A percentile compares a stretch with the other conserved stretches of the same genome.
These are phyloP conservation scores for Lethrus apterus DNA, from an alignment of 1,140 invertebrate species.

Conservation along the genomic window DNA sequence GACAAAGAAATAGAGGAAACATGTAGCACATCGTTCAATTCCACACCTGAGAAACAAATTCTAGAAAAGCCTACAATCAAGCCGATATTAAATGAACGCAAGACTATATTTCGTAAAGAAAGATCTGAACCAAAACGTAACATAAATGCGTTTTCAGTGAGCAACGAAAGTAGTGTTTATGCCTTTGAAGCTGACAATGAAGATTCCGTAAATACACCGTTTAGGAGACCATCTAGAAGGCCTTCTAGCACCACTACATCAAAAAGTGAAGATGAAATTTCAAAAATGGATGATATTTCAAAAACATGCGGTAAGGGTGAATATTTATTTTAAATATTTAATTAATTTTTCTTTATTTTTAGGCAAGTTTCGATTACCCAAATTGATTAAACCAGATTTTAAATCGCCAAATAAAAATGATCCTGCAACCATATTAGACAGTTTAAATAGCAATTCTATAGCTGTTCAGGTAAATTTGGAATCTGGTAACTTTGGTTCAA, in stretches of 20 bases:
- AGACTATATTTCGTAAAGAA: constrained; percentile 49
- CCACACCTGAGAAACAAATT: no score
- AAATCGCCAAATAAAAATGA: constrained; percentile 17
- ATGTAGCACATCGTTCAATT: no score
- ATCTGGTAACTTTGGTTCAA: no score
- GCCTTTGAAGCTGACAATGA: constrained; percentile 60
- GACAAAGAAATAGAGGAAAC: no score
- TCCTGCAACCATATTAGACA: no score
- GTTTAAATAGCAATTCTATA: constrained; percentile 51
- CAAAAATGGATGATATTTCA: constrained; percentile 34
- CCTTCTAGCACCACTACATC: constrained; percentile 42
- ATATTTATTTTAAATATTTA: no score
- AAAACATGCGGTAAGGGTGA: constrained; percentile 14
- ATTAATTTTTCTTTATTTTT: constrained; percentile 14
- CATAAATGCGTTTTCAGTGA: constrained; percentile 56
- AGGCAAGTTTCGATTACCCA: constrained; percentile 22
- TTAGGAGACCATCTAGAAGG: constrained; percentile 45
- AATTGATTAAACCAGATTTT: constrained; percentile 7
- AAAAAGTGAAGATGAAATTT: constrained; percentile 38
- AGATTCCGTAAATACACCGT: constrained; percentile 47
- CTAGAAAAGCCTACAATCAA: no score
- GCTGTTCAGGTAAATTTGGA: constrained; percentile 53
- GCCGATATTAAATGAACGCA: constrained; percentile 50
- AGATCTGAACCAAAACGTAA: constrained; percentile 43
- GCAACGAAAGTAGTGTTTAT: constrained; percentile 64